phyloP scores from a whole-genome alignment of 2,113 vertebrate species.

The Hystrix brachyura region DNA sequence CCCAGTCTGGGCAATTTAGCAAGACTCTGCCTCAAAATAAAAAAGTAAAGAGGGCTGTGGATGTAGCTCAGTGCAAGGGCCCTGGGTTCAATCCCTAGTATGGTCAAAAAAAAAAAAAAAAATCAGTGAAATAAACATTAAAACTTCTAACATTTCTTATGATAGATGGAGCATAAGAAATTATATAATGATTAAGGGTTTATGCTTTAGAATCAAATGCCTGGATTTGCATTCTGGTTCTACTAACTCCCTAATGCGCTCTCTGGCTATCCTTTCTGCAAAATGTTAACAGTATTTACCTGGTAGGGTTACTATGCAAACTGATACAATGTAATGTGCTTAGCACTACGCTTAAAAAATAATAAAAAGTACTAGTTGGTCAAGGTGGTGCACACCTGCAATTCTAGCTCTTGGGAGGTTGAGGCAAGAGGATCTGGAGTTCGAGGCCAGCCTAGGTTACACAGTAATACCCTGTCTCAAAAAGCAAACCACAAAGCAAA shows the following conservation, averaged over 20 bases:
- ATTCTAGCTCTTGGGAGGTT: not conserved
- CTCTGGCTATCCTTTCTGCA: not conserved
- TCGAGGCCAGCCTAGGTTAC: not conserved
- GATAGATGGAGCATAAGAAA: not conserved
- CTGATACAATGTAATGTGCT: not conserved
- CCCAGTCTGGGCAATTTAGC: not conserved
- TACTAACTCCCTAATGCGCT: not conserved
- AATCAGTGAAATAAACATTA: constrained; percentile 26
- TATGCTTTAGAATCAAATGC: not conserved
- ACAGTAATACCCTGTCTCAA: not conserved
- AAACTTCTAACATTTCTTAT: constrained; percentile 13
- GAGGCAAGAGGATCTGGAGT: not conserved
- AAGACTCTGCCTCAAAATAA: not conserved
- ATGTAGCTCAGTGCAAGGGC: not conserved
- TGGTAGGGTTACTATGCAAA: not conserved
- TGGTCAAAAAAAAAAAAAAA: not conserved
- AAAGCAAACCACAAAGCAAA: not conserved
- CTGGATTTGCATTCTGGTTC: constrained; percentile 17
- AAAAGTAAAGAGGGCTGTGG: not conserved
- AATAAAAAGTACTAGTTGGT: not conserved
- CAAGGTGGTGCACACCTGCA: not conserved
- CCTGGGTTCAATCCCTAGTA: not conserved
- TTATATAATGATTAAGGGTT: not conserved
- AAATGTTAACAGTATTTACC: not conserved
- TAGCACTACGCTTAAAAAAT: not conserved